Evolutionary conservation across 2,113 vertebrate genomes (phyloP), one percentile per base, ranked within the genome.

Genomic region (Thryonomys swinderianus): DNA sequence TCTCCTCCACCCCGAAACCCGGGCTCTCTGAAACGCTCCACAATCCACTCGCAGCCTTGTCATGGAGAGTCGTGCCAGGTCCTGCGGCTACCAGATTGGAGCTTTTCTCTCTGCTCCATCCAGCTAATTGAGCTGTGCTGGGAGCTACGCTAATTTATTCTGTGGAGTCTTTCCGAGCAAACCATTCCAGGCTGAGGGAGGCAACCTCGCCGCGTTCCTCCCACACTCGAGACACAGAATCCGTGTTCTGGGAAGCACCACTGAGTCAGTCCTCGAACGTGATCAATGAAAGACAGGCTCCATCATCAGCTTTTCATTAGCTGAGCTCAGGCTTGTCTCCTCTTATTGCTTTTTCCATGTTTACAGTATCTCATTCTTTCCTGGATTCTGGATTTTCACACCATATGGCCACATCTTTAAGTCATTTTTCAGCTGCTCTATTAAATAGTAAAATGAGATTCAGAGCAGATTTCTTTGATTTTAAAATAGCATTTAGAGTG

Each of bases 381-480:
- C n/a, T 51, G 82, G 95, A 96, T 88, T 83, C 95, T 97, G 82
- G 87, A 53, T 96, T 96, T 95, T 96, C 85, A 93, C 91, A 87
- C 95, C 96, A 96, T 80, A 94, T 57, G 62, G 92, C 95, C 45
- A 73, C 97, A 85, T 95, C 97, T 96, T 96, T 82, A 91, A 85
- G 57, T 96, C 55, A 87, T 89, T 97, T 98, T 98, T 97, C 96
- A 95, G 84, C 88, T 97, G 95, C 89, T 97, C 32, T 93, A 97
- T 98, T 96, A 97, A 96, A 57, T 42, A 95, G 92, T 83, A 64
- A 97, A 97, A 96, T 96, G 97, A 97, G 73, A n/a, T 97, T 95
- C 96, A 96, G 96, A 98, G 91, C 97, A 80, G 96, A 96, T 94
- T 97, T 97, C 93, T 91, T 97, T 95, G 97, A 93, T 91, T 98